phyloP scores from a whole-genome alignment of 2,113 vertebrate species.

The Phylloscopus trochiloides region DNA sequence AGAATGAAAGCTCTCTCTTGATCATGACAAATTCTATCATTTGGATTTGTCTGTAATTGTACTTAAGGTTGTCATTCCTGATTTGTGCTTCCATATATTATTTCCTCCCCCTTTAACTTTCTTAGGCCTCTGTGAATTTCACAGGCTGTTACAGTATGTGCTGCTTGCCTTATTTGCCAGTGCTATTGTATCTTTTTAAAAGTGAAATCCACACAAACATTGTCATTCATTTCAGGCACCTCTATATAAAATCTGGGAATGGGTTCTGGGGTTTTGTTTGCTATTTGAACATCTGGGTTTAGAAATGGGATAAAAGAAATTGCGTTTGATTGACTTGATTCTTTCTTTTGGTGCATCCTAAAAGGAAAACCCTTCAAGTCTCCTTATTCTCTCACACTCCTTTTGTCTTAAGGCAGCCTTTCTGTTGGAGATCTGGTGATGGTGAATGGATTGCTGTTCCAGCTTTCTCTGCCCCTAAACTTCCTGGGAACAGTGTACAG shows the following conservation, averaged over 20 bases:
- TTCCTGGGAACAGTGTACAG: slow-evolving; percentile 98
- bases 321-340: not conserved
- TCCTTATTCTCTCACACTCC: not conserved
- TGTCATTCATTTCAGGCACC: not conserved
- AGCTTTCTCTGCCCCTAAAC: slow-evolving; percentile 95
- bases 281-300: not conserved
- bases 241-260: not conserved
- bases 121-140: not conserved
- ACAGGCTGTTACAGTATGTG: not conserved
- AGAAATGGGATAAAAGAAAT: not conserved
- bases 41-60: not conserved
- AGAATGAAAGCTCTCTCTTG: not conserved
- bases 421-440: slow-evolving; percentile 97
- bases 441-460: slow-evolving; percentile 98
- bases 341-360: not conserved
- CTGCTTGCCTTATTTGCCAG: not conserved
- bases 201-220: not conserved
- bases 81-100: not conserved
- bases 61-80: not conserved
- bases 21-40: not conserved
- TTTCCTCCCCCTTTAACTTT: not conserved
- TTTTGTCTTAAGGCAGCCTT: slow-evolving; percentile 82
- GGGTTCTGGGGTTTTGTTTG: not conserved
- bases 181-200: not conserved
- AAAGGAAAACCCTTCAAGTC: not conserved